Percentiles rank a stretch among this genome's conserved stretches.
phyloP scores from a whole-genome alignment of 1,140 invertebrate species.

The Mactra quadrangularis region DNA sequence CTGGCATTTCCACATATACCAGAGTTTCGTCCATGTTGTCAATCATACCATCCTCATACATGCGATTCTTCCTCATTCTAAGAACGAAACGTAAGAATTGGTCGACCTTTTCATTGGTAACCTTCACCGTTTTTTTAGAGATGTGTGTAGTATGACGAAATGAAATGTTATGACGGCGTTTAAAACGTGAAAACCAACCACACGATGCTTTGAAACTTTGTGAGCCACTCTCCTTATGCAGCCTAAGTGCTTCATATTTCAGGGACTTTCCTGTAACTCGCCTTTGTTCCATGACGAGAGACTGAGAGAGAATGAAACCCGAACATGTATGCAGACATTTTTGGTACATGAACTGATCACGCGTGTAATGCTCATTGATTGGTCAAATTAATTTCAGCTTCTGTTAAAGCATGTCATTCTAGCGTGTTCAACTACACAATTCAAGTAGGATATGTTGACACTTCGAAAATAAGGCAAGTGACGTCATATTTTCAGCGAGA shows the following conservation, averaged over 20 bases:
- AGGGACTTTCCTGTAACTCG: slow-evolving; percentile 23
- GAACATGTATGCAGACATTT: too few relatives aligned
- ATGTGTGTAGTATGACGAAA: slow-evolving; percentile 23
- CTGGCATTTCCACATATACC: slow-evolving; percentile 41
- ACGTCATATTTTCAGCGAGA: too few relatives aligned
- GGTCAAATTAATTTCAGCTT: too few relatives aligned
- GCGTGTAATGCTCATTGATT: too few relatives aligned
- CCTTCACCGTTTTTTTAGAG: background rate
- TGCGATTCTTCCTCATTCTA: background rate
- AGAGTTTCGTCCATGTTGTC: slow-evolving; percentile 56
- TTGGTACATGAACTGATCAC: too few relatives aligned
- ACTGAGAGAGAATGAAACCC: too few relatives aligned
- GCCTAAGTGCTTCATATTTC: slow-evolving; percentile 1
- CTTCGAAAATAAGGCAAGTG: too few relatives aligned
- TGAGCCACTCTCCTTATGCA: slow-evolving; percentile 1
- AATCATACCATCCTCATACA: slow-evolving; percentile 2
- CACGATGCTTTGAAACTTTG: slow-evolving; percentile 21
- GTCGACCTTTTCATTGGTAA: background rate
- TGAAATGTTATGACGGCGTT: background rate
- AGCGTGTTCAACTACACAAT: too few relatives aligned
- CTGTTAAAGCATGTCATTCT: too few relatives aligned
- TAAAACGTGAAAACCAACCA: slow-evolving; percentile 9
- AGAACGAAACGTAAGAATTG: slow-evolving; percentile 18
- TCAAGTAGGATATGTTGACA: too few relatives aligned
- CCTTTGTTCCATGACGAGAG: too few relatives aligned